Percentiles rank a stretch among this genome's conserved stretches.
These are phyloP conservation scores for Limanda limanda DNA, from an alignment of 2,113 vertebrate species.

Conservation along the genomic window DNA sequence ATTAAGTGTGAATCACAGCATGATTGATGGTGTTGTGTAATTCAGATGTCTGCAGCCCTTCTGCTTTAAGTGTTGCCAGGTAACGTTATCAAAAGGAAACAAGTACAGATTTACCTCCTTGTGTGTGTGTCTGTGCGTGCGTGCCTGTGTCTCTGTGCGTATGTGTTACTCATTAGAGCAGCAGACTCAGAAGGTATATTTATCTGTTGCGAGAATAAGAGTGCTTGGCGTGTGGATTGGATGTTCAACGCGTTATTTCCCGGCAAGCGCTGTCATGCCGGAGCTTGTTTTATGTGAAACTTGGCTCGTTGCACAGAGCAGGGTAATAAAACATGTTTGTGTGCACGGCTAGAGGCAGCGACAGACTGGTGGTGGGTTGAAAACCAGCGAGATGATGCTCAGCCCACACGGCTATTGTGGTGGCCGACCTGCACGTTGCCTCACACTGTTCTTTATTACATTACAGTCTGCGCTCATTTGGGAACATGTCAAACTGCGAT, in stretches of 20 bases:
- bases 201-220: slow-evolving; percentile 4
- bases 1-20: background rate
- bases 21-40: background rate
- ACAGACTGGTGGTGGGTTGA: slow-evolving; percentile 41
- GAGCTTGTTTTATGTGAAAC: slow-evolving; percentile 58
- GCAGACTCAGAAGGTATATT: slow-evolving; percentile 3
- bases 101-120: slow-evolving; percentile 9
- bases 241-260: slow-evolving; percentile 23
- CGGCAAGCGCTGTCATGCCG: slow-evolving; percentile 30
- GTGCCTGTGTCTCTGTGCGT: background rate
- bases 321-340: slow-evolving; percentile 68
- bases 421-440: slow-evolving; percentile 33
- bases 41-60: background rate
- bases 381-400: slow-evolving; percentile 54
- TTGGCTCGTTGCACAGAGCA: slow-evolving; percentile 23
- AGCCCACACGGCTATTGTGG: slow-evolving; percentile 54
- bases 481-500: slow-evolving; percentile 41
- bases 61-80: background rate
- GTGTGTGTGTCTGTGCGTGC: slow-evolving; percentile 1
- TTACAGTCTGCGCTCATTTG: slow-evolving; percentile 45
- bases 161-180: slow-evolving; percentile 10
- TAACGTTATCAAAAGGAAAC: slow-evolving; percentile 3
- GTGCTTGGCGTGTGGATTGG: slow-evolving; percentile 21
- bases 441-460: slow-evolving; percentile 31
- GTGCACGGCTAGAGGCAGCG: slow-evolving; percentile 42